Evolutionary conservation across 2,113 vertebrate genomes (phyloP).

Genomic region (Arenaria interpres): DNA sequence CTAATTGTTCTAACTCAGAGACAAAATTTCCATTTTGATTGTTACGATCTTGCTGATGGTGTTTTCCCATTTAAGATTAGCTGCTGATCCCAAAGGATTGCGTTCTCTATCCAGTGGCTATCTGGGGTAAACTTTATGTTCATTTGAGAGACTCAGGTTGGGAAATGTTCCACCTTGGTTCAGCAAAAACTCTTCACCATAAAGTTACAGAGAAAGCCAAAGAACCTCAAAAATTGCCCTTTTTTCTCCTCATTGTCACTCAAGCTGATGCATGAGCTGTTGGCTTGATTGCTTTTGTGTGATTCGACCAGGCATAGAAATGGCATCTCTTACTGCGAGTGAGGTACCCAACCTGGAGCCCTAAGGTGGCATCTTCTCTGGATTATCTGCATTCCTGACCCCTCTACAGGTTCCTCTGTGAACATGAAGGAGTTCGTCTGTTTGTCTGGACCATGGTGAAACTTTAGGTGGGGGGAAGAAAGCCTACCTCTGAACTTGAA

Average conservation of each 20-base stretch:
- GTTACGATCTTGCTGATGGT: neutral
- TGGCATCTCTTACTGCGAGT: neutral
- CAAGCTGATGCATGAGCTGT: neutral
- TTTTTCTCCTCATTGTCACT: neutral
- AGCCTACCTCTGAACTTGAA: neutral
- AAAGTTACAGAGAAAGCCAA: neutral
- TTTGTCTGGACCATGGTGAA: accelerated
- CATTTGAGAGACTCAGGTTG: neutral
- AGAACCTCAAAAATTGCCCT: neutral
- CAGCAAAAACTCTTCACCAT: neutral
- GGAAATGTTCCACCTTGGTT: neutral
- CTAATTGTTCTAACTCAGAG: neutral
- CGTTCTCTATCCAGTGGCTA: accelerated
- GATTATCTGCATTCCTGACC: neutral
- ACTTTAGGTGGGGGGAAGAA: neutral
- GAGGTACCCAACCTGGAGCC: neutral
- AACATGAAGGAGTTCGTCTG: neutral
- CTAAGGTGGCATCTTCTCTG: neutral
- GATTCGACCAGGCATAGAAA: neutral
- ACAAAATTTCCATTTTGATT: neutral
- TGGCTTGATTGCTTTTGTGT: neutral
- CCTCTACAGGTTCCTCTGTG: neutral
- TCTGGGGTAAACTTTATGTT: accelerated
- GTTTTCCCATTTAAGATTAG: neutral
- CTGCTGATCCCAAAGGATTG: neutral